Base-by-base conservation (phyloP, 2,113 vertebrate genomes). In the Patagioenas fasciata region DNA sequence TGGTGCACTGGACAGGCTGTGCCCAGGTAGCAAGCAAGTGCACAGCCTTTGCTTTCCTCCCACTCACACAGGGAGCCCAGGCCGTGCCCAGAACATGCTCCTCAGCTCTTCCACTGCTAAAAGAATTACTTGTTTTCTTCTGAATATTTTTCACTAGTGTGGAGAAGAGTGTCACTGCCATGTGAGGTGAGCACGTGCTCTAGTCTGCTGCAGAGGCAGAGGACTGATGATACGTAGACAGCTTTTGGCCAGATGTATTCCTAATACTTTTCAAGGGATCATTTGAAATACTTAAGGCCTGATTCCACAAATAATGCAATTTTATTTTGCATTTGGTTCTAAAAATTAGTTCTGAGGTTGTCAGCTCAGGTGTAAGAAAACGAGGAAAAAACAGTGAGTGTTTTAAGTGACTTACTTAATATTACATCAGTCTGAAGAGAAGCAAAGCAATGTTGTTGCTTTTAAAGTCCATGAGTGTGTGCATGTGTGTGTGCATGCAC, bases 181-280 rank as follows among this genome's bases (percentile, higher is more conserved):
- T 5, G 47, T 5, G 70, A 89, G 64, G 69, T 10, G 51, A 95
- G 73, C 67, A 77, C 72, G 40, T 83, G 77, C 50, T 31, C 15
- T 5, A 2, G 36, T 13, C 48, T 31, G 61, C 85, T 90, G 86
- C 84, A 65, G 69, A 85, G 44, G 16, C 28, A 50, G 28, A 54
- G 7, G 64, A 42, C 15, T 1, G 32, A 38, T 11, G 32, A 38
- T 11, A 29, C 0, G 10, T 0, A 70, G 13, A 8, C 53, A 34
- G 81, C 29, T 82, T 56, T 67, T 18, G 44, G 69, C 25, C 51
- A 64, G 32, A 18, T 29, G 8, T 21, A 42, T 32, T 40, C 42
- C 57, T 50, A 31, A 64, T 11, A 11, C 14, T 62, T 75, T 44
- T 42, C 40, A 28, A 53, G 31, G 67, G 50, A 56, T 9, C 36